phyloP scores from a whole-genome alignment of 2,113 vertebrate genomes.

The Gavia stellata region DNA sequence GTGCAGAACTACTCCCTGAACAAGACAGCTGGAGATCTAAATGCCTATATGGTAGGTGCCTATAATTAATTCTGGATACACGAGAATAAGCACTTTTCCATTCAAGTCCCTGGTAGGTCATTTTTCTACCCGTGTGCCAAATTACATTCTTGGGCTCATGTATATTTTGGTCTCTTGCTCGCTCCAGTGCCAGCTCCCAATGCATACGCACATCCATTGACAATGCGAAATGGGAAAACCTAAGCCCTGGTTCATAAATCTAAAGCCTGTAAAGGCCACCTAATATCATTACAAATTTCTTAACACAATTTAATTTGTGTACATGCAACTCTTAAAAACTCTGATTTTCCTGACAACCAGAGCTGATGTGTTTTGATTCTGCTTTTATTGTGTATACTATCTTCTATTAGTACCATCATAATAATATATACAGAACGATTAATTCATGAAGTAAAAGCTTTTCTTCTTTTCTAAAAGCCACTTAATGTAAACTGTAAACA shows the following conservation, averaged over 20 bases:
- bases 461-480: constrained; percentile 45
- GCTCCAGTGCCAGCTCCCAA: background rate
- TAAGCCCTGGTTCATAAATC: background rate
- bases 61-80: background rate
- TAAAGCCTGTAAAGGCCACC: constrained; percentile 15
- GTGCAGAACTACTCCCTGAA: background rate
- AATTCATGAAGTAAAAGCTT: constrained; percentile 53
- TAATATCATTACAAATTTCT: constrained; percentile 42
- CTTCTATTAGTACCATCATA: constrained; percentile 29
- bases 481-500: constrained; percentile 55
- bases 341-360: constrained; percentile 37
- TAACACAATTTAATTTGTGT: constrained; percentile 26
- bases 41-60: too few species aligned
- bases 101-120: background rate
- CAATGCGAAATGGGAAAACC: background rate
- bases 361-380: constrained; percentile 29
- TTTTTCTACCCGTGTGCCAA: background rate
- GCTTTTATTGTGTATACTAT: constrained; percentile 27
- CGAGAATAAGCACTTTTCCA: background rate
- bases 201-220: background rate
- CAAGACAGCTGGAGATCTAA: background rate
- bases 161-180: background rate
- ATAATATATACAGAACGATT: constrained; percentile 27
- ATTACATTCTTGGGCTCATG: background rate
- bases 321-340: constrained; percentile 28